phyloP scores from a whole-genome alignment of 2,888 invertebrate genomes.

The Euzophera pinguis region DNA sequence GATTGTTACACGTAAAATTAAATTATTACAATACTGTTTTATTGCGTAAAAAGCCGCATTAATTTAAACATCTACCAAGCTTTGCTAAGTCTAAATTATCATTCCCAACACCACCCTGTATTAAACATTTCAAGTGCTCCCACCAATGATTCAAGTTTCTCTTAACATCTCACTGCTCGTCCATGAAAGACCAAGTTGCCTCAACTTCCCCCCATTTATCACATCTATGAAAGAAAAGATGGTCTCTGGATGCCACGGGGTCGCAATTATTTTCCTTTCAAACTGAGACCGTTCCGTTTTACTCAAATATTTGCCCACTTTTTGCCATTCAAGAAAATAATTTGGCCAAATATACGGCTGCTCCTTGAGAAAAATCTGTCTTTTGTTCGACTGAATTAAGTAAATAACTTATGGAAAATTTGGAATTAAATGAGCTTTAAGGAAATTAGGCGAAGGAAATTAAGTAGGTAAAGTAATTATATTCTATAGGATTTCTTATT shows the following conservation, averaged over 20 bases:
- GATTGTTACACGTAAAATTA: no score
- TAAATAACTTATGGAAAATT: not conserved
- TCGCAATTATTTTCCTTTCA: not conserved
- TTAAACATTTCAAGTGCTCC: no score
- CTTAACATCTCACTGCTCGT: not conserved
- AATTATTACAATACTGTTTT: no score
- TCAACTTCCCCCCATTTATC: not conserved
- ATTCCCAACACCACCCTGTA: no score
- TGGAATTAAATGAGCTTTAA: no score
- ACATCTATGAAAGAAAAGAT: not conserved
- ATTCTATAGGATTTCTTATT: no score
- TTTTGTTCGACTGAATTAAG: not conserved
- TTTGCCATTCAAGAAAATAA: not conserved
- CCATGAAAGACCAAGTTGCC: not conserved
- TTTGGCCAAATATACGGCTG: not conserved
- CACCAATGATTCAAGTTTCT: not conserved
- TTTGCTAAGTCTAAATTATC: no score
- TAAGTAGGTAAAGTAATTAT: no score
- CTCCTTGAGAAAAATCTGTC: not conserved
- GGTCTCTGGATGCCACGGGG: not conserved
- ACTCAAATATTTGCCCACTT: constrained; percentile 1
- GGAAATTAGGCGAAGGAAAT: no score
- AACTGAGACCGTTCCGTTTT: not conserved
- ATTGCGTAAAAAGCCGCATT: no score
- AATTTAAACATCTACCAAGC: no score